Base-by-base conservation (phyloP, 37 sponge, comb jelly and placozoan genomes). In the Agelas oroides region DNA sequence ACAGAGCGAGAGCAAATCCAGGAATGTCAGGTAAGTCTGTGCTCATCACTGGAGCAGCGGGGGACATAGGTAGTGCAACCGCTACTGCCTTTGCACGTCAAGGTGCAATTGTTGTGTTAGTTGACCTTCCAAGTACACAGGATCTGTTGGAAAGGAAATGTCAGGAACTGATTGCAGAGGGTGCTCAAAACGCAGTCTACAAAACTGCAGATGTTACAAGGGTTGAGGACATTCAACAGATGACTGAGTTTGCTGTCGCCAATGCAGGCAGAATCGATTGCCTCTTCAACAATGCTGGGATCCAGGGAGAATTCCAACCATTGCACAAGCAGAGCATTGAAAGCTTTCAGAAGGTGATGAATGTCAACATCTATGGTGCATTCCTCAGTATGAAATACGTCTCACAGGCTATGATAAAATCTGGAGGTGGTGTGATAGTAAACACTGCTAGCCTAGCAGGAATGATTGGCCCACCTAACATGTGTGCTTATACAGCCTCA, bases 361-460 rank as follows among this genome's bases (percentile, higher is more conserved):
- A 89, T 5, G 82, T 95, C 18, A 95, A 95, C 57, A 53, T 89
- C 25, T 65, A 68, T 23, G 95, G 95, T n/a, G 92, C 86, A 53
- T 95, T 91, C 34, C 70, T 92, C 13, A 75, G 86, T 23, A 65
- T 95, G 76, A 91, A 92, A 81, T 81, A 86, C 25, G 87, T 82
- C 5, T 62, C 92, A 2, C 25, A 34, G 32, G 87, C 90, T 5
- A 95, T 95, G 92, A 86, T 86, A 3, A 30, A 71, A 37, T 57
- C 80, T 18, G 60, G 77, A 30, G 36, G 54, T 40, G 96, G 93
- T 0, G 94, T 91, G 19, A 96, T 96, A 57, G 92, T 93, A 59
- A 96, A 96, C 84, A 88, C 92, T 15, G 89, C 97, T 5, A 93
- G 94, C 35, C 65, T 96, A 31, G 97, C 97, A 30, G 97, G 97